Percentiles rank a stretch among this genome's conserved stretches.
Conservation (phyloP, 2,888 invertebrate species). For the Pollenia griseotomentosa region DNA sequence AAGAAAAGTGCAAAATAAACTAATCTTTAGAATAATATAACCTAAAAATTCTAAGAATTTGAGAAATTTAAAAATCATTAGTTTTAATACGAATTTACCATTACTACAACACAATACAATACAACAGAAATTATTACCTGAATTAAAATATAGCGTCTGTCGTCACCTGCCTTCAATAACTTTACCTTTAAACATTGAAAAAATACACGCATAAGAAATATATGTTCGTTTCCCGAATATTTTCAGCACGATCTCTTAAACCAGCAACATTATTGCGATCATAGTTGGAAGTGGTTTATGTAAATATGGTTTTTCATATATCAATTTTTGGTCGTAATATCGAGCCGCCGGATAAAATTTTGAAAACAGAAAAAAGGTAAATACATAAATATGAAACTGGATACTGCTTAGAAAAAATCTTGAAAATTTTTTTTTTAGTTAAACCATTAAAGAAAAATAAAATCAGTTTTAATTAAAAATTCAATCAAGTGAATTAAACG, state of each 20-base stretch:
- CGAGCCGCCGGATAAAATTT: conserved; percentile 83
- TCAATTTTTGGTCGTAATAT: conserved; percentile 80
- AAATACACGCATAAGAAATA: background rate
- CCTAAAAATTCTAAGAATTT: conserved; percentile 1
- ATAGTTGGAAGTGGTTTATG: conserved; percentile 12
- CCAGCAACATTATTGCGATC: conserved; percentile 55
- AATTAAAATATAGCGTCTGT: background rate
- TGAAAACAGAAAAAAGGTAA: conserved; percentile 81
- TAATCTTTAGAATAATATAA: background rate
- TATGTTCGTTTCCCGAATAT: conserved; percentile 3
- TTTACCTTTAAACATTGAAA: background rate
- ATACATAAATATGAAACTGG: background rate
- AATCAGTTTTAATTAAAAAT: too few relatives aligned
- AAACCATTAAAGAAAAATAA: too few relatives aligned
- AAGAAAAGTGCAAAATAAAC: conserved; percentile 9
- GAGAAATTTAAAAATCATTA: conserved; percentile 10
- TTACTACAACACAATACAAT: conserved; percentile 2
- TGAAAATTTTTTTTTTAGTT: too few relatives aligned
- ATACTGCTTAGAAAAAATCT: background rate
- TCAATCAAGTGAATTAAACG: too few relatives aligned
- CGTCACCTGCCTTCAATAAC: background rate
- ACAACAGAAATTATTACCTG: background rate
- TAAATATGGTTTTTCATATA: conserved; percentile 82
- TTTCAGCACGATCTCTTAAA: background rate
- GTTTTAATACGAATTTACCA: background rate